A percentile compares a stretch with the other conserved stretches of the same genome.
These are phyloP conservation scores for Mesocentrotus franciscanus DNA, from an alignment of 53 echinoderm and acorn worm genomes.

Conservation along the genomic window DNA sequence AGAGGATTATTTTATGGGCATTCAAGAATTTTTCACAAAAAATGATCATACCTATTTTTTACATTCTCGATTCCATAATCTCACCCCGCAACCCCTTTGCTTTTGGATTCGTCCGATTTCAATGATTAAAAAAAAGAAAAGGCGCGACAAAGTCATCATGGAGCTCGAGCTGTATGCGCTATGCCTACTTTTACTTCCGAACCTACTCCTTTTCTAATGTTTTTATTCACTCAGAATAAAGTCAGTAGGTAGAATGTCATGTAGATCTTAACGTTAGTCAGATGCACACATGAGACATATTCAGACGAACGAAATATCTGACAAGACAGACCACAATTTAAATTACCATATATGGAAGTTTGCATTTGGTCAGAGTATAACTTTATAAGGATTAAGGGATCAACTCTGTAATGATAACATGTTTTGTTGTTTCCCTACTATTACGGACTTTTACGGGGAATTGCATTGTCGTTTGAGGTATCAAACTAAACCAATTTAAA, in stretches of 20 bases:
- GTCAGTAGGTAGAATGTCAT: neutral
- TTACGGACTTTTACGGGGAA: no score
- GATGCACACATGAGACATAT: neutral
- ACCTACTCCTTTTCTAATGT: neutral
- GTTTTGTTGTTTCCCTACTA: neutral
- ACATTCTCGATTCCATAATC: neutral
- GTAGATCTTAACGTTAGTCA: neutral
- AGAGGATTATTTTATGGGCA: neutral
- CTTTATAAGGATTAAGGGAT: conserved; percentile 21
- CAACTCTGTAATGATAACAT: neutral
- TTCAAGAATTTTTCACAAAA: neutral
- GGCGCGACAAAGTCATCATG: neutral
- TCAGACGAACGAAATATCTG: neutral
- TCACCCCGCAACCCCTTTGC: neutral
- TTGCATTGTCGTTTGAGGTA: no score
- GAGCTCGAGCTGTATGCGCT: no score
- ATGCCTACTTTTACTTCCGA: neutral
- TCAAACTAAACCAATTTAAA: no score
- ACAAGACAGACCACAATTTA: neutral
- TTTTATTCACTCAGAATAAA: neutral
- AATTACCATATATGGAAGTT: conserved; percentile 44
- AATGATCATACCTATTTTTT: neutral
- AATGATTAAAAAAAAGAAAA: neutral
- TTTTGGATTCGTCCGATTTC: conserved; percentile 16
- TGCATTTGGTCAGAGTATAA: neutral